Evolutionary conservation across 64 coral and sea anemone species (phyloP).

Genomic region (Pocillopora verrucosa): DNA sequence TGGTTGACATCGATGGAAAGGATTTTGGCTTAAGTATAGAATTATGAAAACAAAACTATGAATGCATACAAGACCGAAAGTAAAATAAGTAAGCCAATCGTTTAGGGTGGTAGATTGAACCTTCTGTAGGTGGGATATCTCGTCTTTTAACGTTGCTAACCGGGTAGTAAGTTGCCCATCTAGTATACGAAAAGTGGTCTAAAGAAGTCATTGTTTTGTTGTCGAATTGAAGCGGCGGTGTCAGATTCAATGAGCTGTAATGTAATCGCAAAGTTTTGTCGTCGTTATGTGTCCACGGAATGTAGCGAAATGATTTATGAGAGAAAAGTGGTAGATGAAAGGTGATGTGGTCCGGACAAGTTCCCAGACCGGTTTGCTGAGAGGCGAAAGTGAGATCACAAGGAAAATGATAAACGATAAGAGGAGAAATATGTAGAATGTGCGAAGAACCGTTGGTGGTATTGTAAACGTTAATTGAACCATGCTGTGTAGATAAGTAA

Average conservation of each 20-base stretch:
- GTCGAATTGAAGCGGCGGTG: neutral
- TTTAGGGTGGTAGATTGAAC: neutral
- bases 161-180: neutral
- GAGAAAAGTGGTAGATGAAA: constrained; percentile 3
- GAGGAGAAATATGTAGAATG: neutral
- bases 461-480: neutral
- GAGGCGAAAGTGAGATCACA: constrained; percentile 12
- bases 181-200: neutral
- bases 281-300: neutral
- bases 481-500: constrained; percentile 2
- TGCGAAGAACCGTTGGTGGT: neutral
- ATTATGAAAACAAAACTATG: too few relatives aligned
- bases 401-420: constrained; percentile 13
- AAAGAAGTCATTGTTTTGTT: neutral
- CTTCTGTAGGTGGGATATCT: neutral
- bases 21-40: too few relatives aligned
- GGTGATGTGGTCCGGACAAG: neutral
- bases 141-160: neutral
- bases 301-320: neutral
- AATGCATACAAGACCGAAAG: too few relatives aligned
- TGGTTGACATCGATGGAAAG: too few relatives aligned
- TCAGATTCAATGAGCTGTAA: constrained; percentile 18
- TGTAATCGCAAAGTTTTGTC: neutral
- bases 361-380: neutral
- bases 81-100: neutral